These are phyloP conservation scores for Brevimyrus niger DNA, from an alignment of 2,113 vertebrate species.

Conservation along the genomic window DNA sequence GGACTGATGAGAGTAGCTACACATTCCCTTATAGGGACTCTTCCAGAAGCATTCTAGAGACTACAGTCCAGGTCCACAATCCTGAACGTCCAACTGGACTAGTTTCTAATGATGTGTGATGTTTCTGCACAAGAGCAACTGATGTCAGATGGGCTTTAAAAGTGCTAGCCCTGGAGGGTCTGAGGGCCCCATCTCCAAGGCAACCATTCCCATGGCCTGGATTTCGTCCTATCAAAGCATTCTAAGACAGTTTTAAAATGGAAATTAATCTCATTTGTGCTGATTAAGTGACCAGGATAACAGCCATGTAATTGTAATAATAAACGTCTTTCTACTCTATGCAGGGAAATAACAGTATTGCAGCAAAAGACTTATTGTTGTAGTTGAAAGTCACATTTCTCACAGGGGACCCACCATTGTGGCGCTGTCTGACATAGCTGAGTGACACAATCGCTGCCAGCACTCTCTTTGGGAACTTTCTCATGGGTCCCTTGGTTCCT, in stretches of 20 bases:
- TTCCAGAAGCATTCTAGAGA: neutral
- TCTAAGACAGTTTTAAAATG: constrained; percentile 50
- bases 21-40: neutral
- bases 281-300: constrained; percentile 62
- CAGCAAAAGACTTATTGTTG: constrained; percentile 51
- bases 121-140: constrained; percentile 39
- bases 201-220: constrained; percentile 54
- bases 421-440: constrained; percentile 38
- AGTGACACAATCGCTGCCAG: constrained; percentile 31
- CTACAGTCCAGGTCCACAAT: neutral
- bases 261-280: constrained; percentile 62
- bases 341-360: constrained; percentile 40
- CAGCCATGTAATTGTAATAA: constrained; percentile 53
- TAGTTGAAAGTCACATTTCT: constrained; percentile 40
- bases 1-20: neutral
- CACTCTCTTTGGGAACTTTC: neutral
- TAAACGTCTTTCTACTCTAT: constrained; percentile 38
- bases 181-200: constrained; percentile 38
- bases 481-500: neutral
- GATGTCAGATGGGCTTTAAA: constrained; percentile 51
- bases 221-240: constrained; percentile 43
- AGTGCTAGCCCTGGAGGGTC: constrained; percentile 42
- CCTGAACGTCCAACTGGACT: neutral
- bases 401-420: constrained; percentile 37
- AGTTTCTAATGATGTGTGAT: neutral